phyloP scores from a whole-genome alignment of 2,797 vertebrate species.

The Emys orbicularis region DNA sequence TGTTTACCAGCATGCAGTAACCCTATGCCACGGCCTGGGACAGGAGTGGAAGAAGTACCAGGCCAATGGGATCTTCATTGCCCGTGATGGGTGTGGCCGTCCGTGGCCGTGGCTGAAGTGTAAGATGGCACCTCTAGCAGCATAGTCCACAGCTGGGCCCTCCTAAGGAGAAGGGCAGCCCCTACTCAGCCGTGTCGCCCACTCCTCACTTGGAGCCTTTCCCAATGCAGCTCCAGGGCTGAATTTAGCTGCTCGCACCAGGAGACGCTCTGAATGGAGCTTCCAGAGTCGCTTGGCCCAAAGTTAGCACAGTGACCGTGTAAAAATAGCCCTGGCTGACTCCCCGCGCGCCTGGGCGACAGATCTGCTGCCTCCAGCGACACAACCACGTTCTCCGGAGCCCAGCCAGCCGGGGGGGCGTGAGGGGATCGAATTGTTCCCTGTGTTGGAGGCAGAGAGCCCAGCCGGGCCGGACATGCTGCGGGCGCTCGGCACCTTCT shows the following conservation, averaged over 20 bases:
- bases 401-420: neutral
- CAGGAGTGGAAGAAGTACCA: neutral
- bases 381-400: neutral
- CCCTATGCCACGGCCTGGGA: neutral
- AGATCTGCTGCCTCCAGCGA: neutral
- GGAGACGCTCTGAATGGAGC: neutral
- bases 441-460: neutral
- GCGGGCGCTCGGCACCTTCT: too few relatives aligned
- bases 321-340: neutral
- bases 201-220: neutral
- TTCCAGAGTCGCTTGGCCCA: neutral
- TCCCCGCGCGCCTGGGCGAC: constrained; percentile 54
- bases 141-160: too few relatives aligned
- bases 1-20: neutral
- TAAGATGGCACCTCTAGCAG: too few relatives aligned
- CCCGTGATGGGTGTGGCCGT: too few relatives aligned
- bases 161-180: neutral
- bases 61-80: neutral
- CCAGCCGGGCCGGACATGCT: too few relatives aligned
- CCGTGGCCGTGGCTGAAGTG: neutral
- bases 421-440: neutral
- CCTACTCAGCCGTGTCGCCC: too few relatives aligned
- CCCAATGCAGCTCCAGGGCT: neutral
- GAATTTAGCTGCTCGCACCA: neutral
- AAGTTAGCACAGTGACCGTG: neutral